Percentiles rank a stretch among this genome's conserved stretches.
Conservation (phyloP, 2,113 vertebrate species). For the Myxocyprinus asiaticus region DNA sequence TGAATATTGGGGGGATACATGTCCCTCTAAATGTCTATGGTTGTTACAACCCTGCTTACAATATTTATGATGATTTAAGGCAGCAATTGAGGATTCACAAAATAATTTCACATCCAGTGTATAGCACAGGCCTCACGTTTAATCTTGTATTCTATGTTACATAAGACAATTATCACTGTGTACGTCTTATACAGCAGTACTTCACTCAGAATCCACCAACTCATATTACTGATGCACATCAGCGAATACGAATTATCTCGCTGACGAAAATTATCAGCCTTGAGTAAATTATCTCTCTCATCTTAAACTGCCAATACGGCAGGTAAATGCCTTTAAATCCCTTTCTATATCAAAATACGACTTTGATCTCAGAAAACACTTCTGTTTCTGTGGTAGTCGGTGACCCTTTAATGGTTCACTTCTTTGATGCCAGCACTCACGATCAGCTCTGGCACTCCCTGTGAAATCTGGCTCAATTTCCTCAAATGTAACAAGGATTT, state of each 20-base stretch:
- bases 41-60: no score
- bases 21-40: no score
- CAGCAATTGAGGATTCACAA: no score
- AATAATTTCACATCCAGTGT: no score
- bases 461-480: constrained; percentile 11
- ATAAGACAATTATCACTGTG: constrained; percentile 5
- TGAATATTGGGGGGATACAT: no score
- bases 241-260: neutral
- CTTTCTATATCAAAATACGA: neutral
- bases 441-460: constrained; percentile 47
- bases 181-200: no score
- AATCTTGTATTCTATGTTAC: neutral
- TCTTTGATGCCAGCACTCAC: constrained; percentile 45
- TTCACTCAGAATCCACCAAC: neutral
- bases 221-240: neutral
- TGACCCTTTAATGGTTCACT: constrained; percentile 49
- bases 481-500: neutral
- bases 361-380: neutral
- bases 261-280: neutral
- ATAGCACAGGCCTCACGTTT: neutral
- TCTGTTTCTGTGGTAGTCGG: constrained; percentile 9
- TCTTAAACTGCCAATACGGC: neutral
- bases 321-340: neutral
- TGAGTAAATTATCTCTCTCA: neutral
- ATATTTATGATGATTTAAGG: no score